A percentile compares a stretch with the other conserved stretches of the same genome.
Conservation (phyloP, 2,888 invertebrate species). For the Helicoverpa assulta region DNA sequence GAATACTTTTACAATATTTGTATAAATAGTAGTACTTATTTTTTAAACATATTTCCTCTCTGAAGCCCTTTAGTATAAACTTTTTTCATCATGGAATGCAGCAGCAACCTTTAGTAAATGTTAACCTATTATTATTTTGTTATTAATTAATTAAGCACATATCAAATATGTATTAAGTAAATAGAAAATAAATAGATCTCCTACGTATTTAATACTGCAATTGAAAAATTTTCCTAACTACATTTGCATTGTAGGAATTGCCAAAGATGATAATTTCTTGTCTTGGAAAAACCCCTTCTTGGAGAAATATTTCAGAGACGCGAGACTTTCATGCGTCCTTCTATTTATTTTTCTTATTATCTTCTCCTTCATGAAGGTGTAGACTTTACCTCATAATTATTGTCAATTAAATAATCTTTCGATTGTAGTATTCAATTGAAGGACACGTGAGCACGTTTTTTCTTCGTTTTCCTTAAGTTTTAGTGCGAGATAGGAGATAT, state of each 20-base stretch:
- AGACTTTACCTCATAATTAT: not conserved
- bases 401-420: slow-evolving; percentile 14
- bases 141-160: slow-evolving; percentile 15
- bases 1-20: not conserved
- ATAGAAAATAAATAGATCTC: not conserved
- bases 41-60: not conserved
- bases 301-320: not conserved
- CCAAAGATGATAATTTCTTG: not conserved
- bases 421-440: slow-evolving; percentile 12
- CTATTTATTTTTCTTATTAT: not conserved
- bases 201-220: slow-evolving; percentile 4
- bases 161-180: slow-evolving; percentile 1
- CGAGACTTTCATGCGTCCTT: not conserved
- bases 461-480: slow-evolving; percentile 12
- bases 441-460: slow-evolving; percentile 1
- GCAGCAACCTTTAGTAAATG: slow-evolving; percentile 18
- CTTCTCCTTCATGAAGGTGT: not conserved
- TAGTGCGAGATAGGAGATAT: slow-evolving; percentile 34
- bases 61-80: not conserved
- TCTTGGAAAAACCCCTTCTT: not conserved
- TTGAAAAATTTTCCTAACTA: not conserved
- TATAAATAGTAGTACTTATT: not conserved
- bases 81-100: slow-evolving; percentile 15
- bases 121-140: slow-evolving; percentile 22
- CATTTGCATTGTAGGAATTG: not conserved